phyloP scores from a whole-genome alignment of 2,113 vertebrate genomes.

The Strix uralensis region DNA sequence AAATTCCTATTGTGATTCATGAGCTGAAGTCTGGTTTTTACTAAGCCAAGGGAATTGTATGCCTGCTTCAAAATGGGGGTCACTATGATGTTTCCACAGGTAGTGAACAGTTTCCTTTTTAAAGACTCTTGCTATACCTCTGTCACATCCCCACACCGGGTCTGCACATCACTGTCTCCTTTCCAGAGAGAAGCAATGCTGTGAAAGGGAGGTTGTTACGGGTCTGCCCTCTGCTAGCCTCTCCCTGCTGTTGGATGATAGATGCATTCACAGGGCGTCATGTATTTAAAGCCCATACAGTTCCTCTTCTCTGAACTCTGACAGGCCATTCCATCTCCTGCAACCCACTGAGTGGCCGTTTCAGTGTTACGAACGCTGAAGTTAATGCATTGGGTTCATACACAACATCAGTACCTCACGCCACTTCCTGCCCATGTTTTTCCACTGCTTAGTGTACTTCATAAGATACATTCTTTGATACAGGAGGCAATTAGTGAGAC shows the following conservation, averaged over 20 bases:
- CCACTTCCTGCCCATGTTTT: not conserved
- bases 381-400: not conserved
- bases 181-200: not conserved
- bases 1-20: not conserved
- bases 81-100: not conserved
- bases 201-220: not conserved
- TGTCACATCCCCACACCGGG: accelerated
- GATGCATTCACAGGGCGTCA: not conserved
- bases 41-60: not conserved
- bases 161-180: not conserved
- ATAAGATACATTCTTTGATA: not conserved
- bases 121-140: not conserved
- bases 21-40: not conserved
- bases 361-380: accelerated
- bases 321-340: not conserved
- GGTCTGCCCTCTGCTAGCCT: not conserved
- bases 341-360: not conserved
- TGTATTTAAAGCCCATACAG: not conserved
- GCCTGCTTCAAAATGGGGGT: not conserved
- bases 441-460: not conserved
- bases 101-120: not conserved
- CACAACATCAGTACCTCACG: not conserved
- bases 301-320: not conserved
- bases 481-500: not conserved
- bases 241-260: not conserved